phyloP scores from a whole-genome alignment of 2,113 vertebrate genomes.

The Trichechus manatus region DNA sequence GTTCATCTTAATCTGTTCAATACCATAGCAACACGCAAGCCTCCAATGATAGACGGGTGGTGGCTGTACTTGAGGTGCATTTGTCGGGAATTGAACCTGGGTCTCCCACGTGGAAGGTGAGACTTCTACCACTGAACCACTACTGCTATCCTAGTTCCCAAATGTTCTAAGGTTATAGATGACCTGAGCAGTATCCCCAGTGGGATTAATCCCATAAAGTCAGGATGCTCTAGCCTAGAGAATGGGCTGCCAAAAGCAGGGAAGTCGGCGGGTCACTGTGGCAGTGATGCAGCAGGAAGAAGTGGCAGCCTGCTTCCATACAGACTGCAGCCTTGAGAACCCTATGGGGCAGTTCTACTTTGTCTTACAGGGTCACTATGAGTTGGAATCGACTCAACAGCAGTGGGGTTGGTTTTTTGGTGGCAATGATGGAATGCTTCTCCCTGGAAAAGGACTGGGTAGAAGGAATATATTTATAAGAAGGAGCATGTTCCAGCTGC shows the following conservation, averaged over 20 bases:
- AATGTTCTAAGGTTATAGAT: not conserved
- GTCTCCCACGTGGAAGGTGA: not conserved
- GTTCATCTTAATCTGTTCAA: too few species aligned
- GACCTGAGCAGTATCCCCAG: not conserved
- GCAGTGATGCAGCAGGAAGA: not conserved
- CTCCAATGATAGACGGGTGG: too few species aligned
- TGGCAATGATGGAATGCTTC: not conserved
- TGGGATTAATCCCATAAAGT: constrained; percentile 9
- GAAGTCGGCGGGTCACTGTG: rapidly evolving
- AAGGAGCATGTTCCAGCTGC: rapidly evolving
- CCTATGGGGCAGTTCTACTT: not conserved
- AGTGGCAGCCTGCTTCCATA: not conserved
- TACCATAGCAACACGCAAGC: too few species aligned
- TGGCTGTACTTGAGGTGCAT: too few species aligned
- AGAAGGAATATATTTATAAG: not conserved
- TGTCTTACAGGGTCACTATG: not conserved
- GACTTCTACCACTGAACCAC: not conserved
- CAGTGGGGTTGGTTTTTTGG: not conserved
- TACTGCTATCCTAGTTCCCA: not conserved
- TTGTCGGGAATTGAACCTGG: not conserved
- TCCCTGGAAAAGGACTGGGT: rapidly evolving
- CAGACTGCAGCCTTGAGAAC: too few species aligned
- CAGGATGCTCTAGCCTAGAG: not conserved
- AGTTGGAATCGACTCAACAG: not conserved
- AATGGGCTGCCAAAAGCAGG: not conserved